These are phyloP conservation scores for Heterochromis multidens DNA, from an alignment of 2,113 vertebrate species.

Conservation along the genomic window DNA sequence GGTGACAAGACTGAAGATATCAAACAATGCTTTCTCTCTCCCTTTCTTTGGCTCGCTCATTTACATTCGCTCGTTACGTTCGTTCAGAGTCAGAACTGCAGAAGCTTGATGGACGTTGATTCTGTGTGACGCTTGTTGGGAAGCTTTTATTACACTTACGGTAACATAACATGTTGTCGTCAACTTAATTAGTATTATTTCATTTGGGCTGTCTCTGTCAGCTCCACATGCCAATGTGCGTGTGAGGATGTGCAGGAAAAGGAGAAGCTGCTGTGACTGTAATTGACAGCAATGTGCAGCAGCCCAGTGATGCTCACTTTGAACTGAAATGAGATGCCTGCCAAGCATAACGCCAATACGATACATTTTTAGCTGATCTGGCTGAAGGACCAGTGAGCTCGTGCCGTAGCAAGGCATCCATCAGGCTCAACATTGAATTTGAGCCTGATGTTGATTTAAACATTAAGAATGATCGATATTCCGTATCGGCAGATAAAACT, in stretches of 20 bases:
- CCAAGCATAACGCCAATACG: not conserved
- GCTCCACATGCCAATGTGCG: not conserved
- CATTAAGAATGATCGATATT: not conserved
- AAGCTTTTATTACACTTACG: not conserved
- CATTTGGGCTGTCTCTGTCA: not conserved
- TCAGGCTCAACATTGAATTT: too few species aligned
- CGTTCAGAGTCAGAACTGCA: too few species aligned
- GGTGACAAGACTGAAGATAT: not conserved
- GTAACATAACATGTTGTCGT: not conserved
- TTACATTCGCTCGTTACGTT: too few species aligned
- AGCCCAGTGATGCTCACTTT: not conserved
- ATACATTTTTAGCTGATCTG: too few species aligned
- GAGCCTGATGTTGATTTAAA: not conserved
- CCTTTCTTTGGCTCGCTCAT: not conserved
- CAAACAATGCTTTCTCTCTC: not conserved
- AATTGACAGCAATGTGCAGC: not conserved
- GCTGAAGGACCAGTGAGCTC: too few species aligned
- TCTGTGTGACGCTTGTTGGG: not conserved
- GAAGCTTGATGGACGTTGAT: not conserved
- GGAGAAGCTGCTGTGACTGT: not conserved
- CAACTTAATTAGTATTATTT: not conserved
- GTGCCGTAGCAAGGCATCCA: not conserved
- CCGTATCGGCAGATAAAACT: not conserved
- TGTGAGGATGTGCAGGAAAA: not conserved
- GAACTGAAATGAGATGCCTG: not conserved